Evolutionary conservation across 2,888 invertebrate species (phyloP).

Genomic region (Lasioglossum calceatum): DNA sequence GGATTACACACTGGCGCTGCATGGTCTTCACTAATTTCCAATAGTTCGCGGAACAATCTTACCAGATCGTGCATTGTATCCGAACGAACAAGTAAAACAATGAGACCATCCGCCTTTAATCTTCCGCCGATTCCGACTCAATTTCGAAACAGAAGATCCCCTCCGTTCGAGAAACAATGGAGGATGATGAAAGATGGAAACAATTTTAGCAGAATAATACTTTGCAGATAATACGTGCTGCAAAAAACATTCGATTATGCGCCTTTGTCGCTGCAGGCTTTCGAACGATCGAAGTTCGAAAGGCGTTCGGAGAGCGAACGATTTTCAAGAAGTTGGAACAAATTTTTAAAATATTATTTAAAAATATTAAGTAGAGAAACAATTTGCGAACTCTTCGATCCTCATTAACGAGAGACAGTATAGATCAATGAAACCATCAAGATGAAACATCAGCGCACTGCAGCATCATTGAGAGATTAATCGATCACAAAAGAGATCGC

Average conservation of each 20-base stretch:
- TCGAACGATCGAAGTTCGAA: too few species aligned
- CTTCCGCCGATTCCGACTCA: not conserved
- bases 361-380: too few species aligned
- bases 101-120: not conserved
- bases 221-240: not conserved
- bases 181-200: not conserved
- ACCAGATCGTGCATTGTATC: not conserved
- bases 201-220: not conserved
- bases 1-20: not conserved
- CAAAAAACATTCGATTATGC: slow-evolving; percentile 3
- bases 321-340: not conserved
- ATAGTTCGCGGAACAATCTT: not conserved
- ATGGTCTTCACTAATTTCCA: not conserved
- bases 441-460: too few species aligned
- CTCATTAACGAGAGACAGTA: not conserved
- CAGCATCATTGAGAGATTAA: too few species aligned
- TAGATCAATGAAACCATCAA: not conserved
- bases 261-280: not conserved
- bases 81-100: not conserved
- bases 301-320: not conserved
- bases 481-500: too few species aligned
- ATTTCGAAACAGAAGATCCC: not conserved
- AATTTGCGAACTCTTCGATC: not conserved
- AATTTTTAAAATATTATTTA: too few species aligned
- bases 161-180: not conserved